phyloP scores from a whole-genome alignment of 2,113 vertebrate genomes.

The Psephotus haematonotus region DNA sequence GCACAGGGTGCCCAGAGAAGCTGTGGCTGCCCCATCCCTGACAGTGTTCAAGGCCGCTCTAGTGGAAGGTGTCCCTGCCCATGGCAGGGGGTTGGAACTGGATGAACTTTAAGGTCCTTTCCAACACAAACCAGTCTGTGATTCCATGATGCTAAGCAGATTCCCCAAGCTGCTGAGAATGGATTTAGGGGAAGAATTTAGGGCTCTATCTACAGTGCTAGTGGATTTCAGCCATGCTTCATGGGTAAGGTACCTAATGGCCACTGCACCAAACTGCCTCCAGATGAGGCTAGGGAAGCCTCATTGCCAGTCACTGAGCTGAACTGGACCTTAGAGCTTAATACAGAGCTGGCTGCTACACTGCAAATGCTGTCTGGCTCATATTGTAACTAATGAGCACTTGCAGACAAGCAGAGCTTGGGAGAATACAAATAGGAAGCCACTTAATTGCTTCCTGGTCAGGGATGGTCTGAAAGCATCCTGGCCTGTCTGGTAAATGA shows the following conservation, averaged over 20 bases:
- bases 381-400: background rate
- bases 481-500: background rate
- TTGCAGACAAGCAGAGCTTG: background rate
- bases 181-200: background rate
- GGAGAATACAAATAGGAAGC: slow-evolving; percentile 22
- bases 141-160: background rate
- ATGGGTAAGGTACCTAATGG: background rate
- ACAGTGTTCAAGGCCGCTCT: background rate
- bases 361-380: background rate
- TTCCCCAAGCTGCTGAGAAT: background rate
- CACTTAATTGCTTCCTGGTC: slow-evolving; percentile 13
- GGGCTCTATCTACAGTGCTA: background rate
- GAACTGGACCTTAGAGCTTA: background rate
- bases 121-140: background rate
- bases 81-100: background rate
- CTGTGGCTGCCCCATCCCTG: background rate
- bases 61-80: background rate
- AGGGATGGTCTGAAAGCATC: background rate
- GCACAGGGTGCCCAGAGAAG: background rate
- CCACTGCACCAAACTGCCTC: background rate
- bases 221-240: background rate
- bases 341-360: background rate
- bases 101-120: background rate
- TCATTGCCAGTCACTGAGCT: background rate
- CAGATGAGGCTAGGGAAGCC: background rate